Conservation (phyloP, 2,113 vertebrate genomes). For the Merops nubicus region DNA sequence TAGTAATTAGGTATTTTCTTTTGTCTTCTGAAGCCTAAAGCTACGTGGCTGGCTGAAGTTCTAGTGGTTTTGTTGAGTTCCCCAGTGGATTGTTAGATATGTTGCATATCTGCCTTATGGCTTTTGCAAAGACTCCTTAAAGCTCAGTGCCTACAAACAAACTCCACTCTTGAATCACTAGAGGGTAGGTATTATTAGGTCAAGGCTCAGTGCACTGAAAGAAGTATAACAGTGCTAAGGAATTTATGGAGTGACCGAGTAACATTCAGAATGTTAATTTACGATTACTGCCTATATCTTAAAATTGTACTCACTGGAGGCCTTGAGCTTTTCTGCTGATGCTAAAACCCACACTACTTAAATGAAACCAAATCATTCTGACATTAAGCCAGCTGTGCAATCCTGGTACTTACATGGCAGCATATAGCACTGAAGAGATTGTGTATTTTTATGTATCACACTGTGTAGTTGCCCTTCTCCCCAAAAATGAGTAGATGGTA, state of each 20-base stretch:
- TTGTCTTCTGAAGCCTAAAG: background rate
- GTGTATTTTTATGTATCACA: background rate
- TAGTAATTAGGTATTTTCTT: background rate
- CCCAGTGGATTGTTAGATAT: background rate
- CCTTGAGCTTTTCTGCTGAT: background rate
- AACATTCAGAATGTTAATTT: background rate
- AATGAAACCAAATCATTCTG: background rate
- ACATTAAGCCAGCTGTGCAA: background rate
- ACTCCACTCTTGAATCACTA: background rate
- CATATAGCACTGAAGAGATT: background rate
- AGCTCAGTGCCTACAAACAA: background rate
- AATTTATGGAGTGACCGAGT: background rate
- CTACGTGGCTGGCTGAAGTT: background rate
- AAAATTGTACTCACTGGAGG: background rate
- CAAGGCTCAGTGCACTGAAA: background rate
- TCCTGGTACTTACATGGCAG: background rate
- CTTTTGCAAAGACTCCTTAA: background rate
- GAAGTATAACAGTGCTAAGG: background rate
- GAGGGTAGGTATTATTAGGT: background rate
- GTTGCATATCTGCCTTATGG: background rate
- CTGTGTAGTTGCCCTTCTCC: background rate
- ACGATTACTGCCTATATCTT: background rate
- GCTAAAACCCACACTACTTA: background rate
- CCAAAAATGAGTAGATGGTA: background rate
- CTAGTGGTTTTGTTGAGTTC: background rate